phyloP scores from a whole-genome alignment of 2,888 invertebrate genomes.

The Himalopsyche anomala region DNA sequence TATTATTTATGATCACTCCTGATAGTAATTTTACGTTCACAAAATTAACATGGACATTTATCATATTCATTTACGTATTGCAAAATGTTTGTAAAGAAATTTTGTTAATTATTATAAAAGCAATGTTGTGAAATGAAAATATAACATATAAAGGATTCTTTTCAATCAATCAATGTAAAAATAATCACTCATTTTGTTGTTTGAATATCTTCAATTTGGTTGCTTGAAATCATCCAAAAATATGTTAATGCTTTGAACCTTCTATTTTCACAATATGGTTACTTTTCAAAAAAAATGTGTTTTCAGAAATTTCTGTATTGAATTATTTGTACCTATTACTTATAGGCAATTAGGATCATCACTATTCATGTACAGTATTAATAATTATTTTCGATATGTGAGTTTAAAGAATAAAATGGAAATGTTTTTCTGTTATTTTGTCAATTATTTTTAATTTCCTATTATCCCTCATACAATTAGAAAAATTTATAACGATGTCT shows the following conservation, averaged over 20 bases:
- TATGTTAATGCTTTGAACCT: neutral
- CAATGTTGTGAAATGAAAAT: constrained; percentile 6
- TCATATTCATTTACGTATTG: neutral
- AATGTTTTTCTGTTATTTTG: constrained; percentile 23
- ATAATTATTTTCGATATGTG: constrained; percentile 34
- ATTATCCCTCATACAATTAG: too few species aligned
- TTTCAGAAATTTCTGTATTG: constrained; percentile 3
- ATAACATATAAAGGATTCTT: neutral
- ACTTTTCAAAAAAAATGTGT: neutral
- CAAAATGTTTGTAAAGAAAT: neutral
- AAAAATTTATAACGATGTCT: too few species aligned
- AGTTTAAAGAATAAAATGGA: constrained; percentile 34
- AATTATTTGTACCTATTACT: constrained; percentile 18
- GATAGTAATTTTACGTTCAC: neutral
- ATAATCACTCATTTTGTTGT: neutral
- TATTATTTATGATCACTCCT: constrained; percentile 22
- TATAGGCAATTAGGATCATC: neutral
- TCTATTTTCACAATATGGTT: neutral
- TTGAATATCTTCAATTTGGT: neutral
- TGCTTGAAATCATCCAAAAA: neutral
- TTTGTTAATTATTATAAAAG: neutral
- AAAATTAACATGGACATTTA: neutral
- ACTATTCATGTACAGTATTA: constrained; percentile 34
- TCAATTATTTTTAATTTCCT: too few species aligned
- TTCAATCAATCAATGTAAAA: neutral